These are phyloP conservation scores for Thymelicus sylvestris DNA, from an alignment of 2,888 invertebrate genomes.

Conservation along the genomic window DNA sequence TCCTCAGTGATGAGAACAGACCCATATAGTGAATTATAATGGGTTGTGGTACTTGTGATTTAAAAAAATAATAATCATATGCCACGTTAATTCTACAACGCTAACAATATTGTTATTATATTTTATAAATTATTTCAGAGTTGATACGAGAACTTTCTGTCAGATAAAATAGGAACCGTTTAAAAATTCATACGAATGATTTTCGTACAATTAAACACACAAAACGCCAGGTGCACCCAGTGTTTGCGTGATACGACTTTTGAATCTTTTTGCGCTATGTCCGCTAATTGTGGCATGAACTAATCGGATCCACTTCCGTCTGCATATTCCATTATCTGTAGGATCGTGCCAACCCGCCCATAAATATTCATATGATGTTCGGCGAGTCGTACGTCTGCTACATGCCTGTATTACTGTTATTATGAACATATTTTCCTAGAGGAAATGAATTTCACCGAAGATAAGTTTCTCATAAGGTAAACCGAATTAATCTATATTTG, in stretches of 20 bases:
- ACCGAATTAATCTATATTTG: conserved; percentile 58
- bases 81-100: no score
- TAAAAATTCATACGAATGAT: conserved; percentile 3
- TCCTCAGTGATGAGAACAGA: no score
- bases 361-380: conserved; percentile 76
- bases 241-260: conserved; percentile 37
- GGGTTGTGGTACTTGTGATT: no score
- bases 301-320: conserved; percentile 75
- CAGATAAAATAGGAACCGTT: neutral
- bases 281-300: conserved; percentile 69
- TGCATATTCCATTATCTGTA: conserved; percentile 79
- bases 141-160: neutral
- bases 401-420: conserved; percentile 35
- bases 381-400: conserved; percentile 57
- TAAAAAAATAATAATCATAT: no score
- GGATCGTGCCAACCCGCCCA: conserved; percentile 71
- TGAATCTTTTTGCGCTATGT: conserved; percentile 53
- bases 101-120: no score
- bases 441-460: conserved; percentile 7
- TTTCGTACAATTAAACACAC: conserved; percentile 19
- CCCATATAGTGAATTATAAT: no score
- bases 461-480: conserved; percentile 40
- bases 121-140: no score
- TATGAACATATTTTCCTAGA: conserved; percentile 27
- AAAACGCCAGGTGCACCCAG: conserved; percentile 14